Base-by-base conservation (phyloP, 2,888 invertebrate species). In the Nephrotoma guestfalica region DNA sequence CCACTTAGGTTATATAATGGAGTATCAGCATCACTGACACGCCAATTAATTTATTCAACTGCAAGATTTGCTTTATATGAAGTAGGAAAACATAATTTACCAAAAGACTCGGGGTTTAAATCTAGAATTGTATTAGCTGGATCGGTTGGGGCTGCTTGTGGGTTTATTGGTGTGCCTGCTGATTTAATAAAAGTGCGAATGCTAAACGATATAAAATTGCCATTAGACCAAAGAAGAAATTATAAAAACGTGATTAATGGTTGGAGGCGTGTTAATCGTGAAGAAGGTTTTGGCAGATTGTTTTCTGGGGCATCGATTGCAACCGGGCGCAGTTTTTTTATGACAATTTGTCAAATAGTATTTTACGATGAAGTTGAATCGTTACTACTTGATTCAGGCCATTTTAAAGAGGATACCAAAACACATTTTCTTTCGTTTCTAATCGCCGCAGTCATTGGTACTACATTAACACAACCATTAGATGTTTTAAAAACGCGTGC, bases 111-210 rank as follows among this genome's bases (percentile, higher is more conserved):
- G 0, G 89, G 90, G 85, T 92, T 93, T 87, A 93, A 93, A 91
- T 93, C 95, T 88, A 93, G 93, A 89, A 90, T 93, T 83, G 90
- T 96, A 89, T 91, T 98, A 88, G 98, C 99, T 71, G 96, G 95
- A 6, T 88, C 95, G 6, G 95, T 97, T 45, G 99, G 99, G 6
- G 95, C 96, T 86, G 94, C 94, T 83, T 98, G 99, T 86, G 99
- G 99, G 7, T 94, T 99, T 89, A 95, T 99, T 3, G 99, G 98
- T 0, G 98, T 98, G 40, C 99, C 99, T 0, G 98, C 97, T 11
- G 99, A 99, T 92, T 94, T 99, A 93, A 96, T 99, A 86, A 99
- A 99, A 92, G 99, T 99, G 5, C 93, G 99, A 89, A 99, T 99
- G 99, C 99, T 99, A 91, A 99, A 99, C 93, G 99, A 99, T 92